phyloP scores from a whole-genome alignment of 2,888 invertebrate genomes.

The Teleiodes luculella region DNA sequence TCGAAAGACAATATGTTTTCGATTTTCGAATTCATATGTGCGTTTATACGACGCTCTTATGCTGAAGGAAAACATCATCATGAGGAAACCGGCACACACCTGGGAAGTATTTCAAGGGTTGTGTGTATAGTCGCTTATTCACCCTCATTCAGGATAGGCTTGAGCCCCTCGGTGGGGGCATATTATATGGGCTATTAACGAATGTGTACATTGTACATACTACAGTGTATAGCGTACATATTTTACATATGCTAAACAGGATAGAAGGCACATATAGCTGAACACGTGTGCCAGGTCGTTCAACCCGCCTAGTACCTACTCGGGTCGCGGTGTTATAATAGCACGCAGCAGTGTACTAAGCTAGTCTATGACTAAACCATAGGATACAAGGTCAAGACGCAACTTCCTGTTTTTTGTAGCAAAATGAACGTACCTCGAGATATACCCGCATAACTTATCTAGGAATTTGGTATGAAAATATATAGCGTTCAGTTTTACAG shows the following conservation, averaged over 20 bases:
- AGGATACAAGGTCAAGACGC: constrained; percentile 12
- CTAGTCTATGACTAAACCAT: background rate
- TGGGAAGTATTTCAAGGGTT: too few species aligned
- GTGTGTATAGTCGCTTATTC: too few species aligned
- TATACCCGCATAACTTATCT: background rate
- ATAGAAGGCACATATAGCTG: constrained; percentile 10
- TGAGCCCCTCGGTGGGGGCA: too few species aligned
- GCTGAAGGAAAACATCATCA: too few species aligned
- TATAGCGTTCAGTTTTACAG: too few species aligned
- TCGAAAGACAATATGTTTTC: too few species aligned
- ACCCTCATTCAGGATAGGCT: too few species aligned
- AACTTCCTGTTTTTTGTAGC: constrained; percentile 10
- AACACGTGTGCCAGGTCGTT: constrained; percentile 15
- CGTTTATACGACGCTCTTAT: too few species aligned
- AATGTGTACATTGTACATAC: too few species aligned
- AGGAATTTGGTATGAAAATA: background rate
- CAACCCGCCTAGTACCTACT: constrained; percentile 5
- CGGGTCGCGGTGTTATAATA: background rate
- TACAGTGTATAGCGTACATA: constrained; percentile 26
- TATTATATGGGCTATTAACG: too few species aligned
- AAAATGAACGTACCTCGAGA: background rate
- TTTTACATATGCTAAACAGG: constrained; percentile 32
- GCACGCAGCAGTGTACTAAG: background rate
- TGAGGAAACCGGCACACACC: too few species aligned
- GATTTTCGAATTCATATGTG: too few species aligned